A percentile compares a stretch with the other conserved stretches of the same genome.
Evolutionary conservation across 2,888 invertebrate species (phyloP).

Genomic region (Apodemia zela): DNA sequence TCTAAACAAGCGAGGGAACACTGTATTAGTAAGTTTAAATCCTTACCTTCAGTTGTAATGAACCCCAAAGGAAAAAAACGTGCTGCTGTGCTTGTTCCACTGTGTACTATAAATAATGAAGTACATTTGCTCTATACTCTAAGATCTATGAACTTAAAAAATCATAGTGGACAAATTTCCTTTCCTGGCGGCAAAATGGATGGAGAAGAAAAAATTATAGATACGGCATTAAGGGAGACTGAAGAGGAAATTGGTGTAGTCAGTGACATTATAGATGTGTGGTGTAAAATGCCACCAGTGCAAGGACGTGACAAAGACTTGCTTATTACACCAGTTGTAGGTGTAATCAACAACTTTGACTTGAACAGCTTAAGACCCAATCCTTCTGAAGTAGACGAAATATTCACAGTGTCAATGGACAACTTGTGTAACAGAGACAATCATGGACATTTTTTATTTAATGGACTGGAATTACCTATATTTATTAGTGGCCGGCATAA

Average conservation of each 20-base stretch:
- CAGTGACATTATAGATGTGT: constrained; percentile 81
- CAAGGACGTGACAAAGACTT: constrained; percentile 62
- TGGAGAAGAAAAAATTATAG: constrained; percentile 79
- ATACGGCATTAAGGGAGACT: constrained; percentile 92
- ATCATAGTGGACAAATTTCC: constrained; percentile 91
- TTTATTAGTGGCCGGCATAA: constrained; percentile 76
- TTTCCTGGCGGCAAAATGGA: constrained; percentile 93
- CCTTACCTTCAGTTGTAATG: constrained; percentile 71
- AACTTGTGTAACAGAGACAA: constrained; percentile 81
- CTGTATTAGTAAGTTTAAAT: constrained; percentile 80
- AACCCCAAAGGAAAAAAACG: constrained; percentile 43
- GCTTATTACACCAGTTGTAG: constrained; percentile 87
- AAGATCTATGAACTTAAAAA: constrained; percentile 85
- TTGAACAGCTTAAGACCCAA: constrained; percentile 79
- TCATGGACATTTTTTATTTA: constrained; percentile 83
- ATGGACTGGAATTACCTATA: constrained; percentile 71
- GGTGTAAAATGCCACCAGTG: constrained; percentile 75
- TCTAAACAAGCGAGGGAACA: constrained; percentile 75
- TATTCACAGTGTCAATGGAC: constrained; percentile 85
- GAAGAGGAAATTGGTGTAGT: constrained; percentile 92
- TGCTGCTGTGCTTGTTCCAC: constrained; percentile 91
- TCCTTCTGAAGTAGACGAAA: constrained; percentile 87
- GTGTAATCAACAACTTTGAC: constrained; percentile 73
- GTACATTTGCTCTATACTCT: constrained; percentile 91
- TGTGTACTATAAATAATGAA: constrained; percentile 85